Percentiles rank a stretch among this genome's conserved stretches.
Conservation (phyloP, 2,797 vertebrate species). For the Protonibea diacanthus region DNA sequence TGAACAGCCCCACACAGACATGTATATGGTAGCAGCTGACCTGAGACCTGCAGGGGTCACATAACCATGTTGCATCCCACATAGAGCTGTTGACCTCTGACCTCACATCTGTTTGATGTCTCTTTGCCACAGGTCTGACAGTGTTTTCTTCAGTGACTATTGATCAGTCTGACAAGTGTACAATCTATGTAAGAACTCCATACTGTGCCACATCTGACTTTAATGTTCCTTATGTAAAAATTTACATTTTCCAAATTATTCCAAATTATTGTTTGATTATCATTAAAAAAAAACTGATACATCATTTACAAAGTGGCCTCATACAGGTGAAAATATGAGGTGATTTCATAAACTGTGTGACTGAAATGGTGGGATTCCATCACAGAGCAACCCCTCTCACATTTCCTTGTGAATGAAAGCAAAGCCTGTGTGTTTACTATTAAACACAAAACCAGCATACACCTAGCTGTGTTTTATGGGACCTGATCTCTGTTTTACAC, state of each 20-base stretch:
- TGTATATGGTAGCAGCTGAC: constrained; percentile 56
- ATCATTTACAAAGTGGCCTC: background rate
- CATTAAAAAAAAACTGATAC: background rate
- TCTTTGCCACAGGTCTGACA: constrained; percentile 26
- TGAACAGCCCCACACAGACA: constrained; percentile 7
- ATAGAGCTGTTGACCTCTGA: constrained; percentile 44
- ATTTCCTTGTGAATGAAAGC: background rate
- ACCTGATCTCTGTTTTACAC: constrained; percentile 52
- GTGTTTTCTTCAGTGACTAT: constrained; percentile 16
- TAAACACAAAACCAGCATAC: constrained; percentile 33
- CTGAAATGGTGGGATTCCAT: background rate
- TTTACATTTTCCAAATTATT: background rate
- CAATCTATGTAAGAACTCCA: background rate
- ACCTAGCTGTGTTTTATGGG: constrained; percentile 14
- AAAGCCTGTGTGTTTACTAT: constrained; percentile 30
- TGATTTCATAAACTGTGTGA: background rate
- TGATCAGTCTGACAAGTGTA: background rate
- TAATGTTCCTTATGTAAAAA: background rate
- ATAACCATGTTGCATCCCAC: constrained; percentile 23
- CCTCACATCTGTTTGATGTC: constrained; percentile 53
- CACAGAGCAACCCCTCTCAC: constrained; percentile 13
- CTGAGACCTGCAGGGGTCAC: constrained; percentile 53
- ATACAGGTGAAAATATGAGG: background rate
- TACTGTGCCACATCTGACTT: background rate
- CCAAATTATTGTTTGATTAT: background rate